Percentiles rank a stretch among this genome's conserved stretches.
These are phyloP conservation scores for Sphaeridia pumilis DNA, from an alignment of 2,888 invertebrate genomes.

Conservation along the genomic window DNA sequence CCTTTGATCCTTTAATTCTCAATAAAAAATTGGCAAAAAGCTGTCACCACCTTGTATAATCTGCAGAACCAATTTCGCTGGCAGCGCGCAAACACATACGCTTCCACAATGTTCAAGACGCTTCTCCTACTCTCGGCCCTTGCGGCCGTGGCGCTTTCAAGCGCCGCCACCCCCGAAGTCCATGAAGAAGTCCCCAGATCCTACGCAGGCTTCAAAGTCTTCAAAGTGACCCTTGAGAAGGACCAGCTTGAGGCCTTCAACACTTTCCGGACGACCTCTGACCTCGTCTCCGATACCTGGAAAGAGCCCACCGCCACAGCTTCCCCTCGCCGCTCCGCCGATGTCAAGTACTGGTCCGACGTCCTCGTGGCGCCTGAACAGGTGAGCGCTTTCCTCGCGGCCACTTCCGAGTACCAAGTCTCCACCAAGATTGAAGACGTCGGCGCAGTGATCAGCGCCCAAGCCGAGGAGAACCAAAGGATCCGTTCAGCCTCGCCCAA, in stretches of 20 bases:
- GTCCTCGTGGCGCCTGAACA: constrained; percentile 15
- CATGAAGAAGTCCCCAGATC: background rate
- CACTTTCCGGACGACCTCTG: background rate
- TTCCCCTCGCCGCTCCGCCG: background rate
- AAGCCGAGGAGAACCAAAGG: background rate
- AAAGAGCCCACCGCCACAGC: background rate
- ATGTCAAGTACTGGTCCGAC: constrained; percentile 6
- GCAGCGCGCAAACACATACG: no score
- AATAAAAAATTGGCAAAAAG: no score
- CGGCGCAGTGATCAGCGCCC: background rate
- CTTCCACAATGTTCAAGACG: no score
- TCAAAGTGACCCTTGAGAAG: constrained; percentile 1
- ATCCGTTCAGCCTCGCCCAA: background rate
- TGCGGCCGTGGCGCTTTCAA: background rate
- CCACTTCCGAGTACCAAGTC: background rate
- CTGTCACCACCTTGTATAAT: no score
- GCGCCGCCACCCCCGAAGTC: background rate
- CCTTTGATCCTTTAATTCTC: no score
- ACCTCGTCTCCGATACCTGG: constrained; percentile 7
- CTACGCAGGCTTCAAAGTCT: constrained; percentile 8
- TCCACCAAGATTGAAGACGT: constrained; percentile 1
- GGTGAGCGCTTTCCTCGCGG: background rate
- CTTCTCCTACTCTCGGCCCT: no score
- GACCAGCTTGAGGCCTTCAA: background rate
- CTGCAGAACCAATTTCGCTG: no score